phyloP scores from a whole-genome alignment of 2,113 vertebrate genomes.

The Limanda limanda region DNA sequence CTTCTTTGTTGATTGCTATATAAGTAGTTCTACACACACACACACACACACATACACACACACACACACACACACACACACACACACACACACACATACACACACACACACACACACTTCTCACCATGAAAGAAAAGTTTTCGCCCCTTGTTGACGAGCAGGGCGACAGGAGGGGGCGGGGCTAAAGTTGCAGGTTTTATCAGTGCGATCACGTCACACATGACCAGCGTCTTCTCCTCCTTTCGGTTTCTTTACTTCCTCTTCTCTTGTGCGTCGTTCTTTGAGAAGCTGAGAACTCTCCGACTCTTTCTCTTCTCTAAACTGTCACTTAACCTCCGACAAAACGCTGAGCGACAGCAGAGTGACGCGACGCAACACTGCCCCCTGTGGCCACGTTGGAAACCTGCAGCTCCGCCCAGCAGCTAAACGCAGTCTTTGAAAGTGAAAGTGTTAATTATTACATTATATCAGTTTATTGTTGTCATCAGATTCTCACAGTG shows the following conservation, averaged over 20 bases:
- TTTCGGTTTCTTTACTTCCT: conserved; percentile 12
- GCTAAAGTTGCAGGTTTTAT: conserved; percentile 26
- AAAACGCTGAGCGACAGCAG: background rate
- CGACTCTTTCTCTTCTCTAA: conserved; percentile 11
- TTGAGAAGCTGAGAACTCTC: conserved; percentile 43
- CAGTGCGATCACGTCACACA: conserved; percentile 64
- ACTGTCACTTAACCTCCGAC: conserved; percentile 21
- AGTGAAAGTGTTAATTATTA: no score
- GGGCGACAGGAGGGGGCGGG: background rate
- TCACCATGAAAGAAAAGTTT: conserved; percentile 30
- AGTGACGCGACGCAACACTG: background rate
- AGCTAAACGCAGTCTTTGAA: no score
- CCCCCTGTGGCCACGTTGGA: background rate
- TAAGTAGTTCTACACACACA: conserved; percentile 34
- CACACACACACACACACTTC: background rate
- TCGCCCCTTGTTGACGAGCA: conserved; percentile 35
- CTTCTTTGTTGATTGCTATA: conserved; percentile 57
- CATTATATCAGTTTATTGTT: no score
- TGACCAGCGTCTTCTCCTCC: background rate
- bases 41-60: conserved; percentile 22
- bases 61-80: no score
- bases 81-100: background rate
- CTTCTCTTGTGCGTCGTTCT: conserved; percentile 40
- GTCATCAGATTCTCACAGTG: no score
- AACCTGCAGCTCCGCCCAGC: background rate